Evolutionary conservation across 2,113 vertebrate genomes (phyloP), one percentile per base, ranked within the genome.

Genomic region (Heloderma charlesbogerti): DNA sequence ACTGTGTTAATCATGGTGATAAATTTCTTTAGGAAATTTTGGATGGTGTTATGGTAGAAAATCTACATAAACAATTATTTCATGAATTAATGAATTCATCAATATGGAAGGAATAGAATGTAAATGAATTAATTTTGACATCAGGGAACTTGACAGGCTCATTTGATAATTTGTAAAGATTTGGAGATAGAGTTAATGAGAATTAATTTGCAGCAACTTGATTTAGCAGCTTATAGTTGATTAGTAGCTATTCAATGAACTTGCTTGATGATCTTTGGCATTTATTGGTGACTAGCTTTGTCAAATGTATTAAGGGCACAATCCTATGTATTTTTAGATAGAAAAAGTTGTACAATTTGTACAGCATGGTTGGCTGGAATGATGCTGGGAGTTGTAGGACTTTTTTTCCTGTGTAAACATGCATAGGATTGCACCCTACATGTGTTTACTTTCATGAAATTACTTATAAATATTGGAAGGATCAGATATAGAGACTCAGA

Each of bases 101-200:
- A 27, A 60, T 74, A 89, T 20, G n/a, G 88, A 83, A 89, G 63
- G 88, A 81, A 81, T 71, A 71, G n/a, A 10, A 9, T 43, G 10
- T 57, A 71, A 54, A 66, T 57, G 20, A 57, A 89, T n/a, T 66
- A n/a, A 43, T 66, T 79, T 63, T 63, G 29, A 77, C 18, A 72
- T n/a, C 34, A n/a, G 10, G 74, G 67, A 83, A 72, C 83, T 57
- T 89, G 79, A 72, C 67, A 72, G 20, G n/a, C 54, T 82, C 45
- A 82, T 40, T 89, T 88, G 43, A 88, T 66, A 54, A 86, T 74
- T 51, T 27, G 43, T 83, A 89, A 89, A n/a, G 45, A 22, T 71
- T 37, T 29, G n/a, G 15, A 60, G 67, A 82, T 83, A 89, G n/a
- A n/a, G 13, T 40, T 69, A 27, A 83, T 89, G 88, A 74, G 37